Conservation (phyloP, 2,888 invertebrate species). For the Ophion ellenae region DNA sequence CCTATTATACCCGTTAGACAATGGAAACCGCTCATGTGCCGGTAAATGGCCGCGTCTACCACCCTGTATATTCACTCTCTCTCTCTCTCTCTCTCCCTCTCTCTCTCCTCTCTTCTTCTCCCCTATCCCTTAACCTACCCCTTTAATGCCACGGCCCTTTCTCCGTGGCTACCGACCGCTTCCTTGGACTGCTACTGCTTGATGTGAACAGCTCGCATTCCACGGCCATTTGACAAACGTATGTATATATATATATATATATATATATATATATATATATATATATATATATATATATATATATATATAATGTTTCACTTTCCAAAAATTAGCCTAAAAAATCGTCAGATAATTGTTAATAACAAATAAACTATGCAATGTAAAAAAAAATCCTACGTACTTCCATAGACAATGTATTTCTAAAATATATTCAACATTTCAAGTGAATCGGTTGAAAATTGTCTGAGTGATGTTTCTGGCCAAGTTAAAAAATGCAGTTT, state of each 20-base stretch:
- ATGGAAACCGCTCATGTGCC: constrained; percentile 82
- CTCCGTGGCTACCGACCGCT: constrained; percentile 36
- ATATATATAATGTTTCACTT: too few relatives aligned
- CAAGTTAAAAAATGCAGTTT: too few relatives aligned
- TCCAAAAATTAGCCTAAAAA: too few relatives aligned
- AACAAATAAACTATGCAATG: too few relatives aligned
- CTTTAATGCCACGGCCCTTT: constrained; percentile 56
- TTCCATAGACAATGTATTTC: too few relatives aligned
- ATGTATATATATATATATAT: constrained; percentile 8
- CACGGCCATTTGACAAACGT: constrained; percentile 37
- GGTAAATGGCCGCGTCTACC: constrained; percentile 82
- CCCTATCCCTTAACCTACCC: constrained; percentile 29
- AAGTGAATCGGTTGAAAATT: too few relatives aligned
- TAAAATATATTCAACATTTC: too few relatives aligned
- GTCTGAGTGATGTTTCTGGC: too few relatives aligned
- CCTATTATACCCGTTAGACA: constrained; percentile 83
- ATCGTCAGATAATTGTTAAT: too few relatives aligned
- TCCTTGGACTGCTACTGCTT: constrained; percentile 42
- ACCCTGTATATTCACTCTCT: constrained; percentile 62
- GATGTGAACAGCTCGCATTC: constrained; percentile 33
- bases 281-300: too few relatives aligned
- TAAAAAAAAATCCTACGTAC: too few relatives aligned
- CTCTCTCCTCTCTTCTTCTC: constrained; percentile 54
- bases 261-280: background rate
- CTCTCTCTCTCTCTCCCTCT: constrained; percentile 56